Conservation (phyloP, 2,888 invertebrate genomes). For the Drosophila colorata region DNA sequence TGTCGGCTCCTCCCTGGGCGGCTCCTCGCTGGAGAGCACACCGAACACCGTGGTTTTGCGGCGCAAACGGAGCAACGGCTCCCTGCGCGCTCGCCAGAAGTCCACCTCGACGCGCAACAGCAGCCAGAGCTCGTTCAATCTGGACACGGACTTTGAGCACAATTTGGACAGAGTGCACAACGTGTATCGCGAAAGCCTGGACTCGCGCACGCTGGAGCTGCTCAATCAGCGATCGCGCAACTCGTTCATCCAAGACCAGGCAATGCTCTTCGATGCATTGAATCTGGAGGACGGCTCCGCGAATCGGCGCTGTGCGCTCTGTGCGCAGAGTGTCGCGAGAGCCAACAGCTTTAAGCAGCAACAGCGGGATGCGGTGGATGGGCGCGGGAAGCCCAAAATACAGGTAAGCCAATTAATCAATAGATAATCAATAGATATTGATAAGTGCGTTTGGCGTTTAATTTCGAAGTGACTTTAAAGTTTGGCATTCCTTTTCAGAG, state of each 20-base stretch:
- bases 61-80: constrained; percentile 63
- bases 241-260: constrained; percentile 80
- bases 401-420: constrained; percentile 48
- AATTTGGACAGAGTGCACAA: constrained; percentile 84
- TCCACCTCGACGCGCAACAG: constrained; percentile 59
- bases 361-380: constrained; percentile 62
- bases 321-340: constrained; percentile 43
- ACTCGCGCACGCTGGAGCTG: constrained; percentile 82
- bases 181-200: constrained; percentile 84
- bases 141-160: constrained; percentile 82
- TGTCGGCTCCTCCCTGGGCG: constrained; percentile 25
- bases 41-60: constrained; percentile 75
- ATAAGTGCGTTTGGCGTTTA: not conserved
- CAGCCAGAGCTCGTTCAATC: constrained; percentile 65
- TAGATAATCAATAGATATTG: not conserved
- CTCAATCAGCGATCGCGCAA: constrained; percentile 83
- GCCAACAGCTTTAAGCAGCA: constrained; percentile 58
- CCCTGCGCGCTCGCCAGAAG: constrained; percentile 51
- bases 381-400: constrained; percentile 55
- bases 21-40: constrained; percentile 46
- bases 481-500: too few relatives aligned
- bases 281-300: constrained; percentile 81
- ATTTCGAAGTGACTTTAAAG: too few relatives aligned
- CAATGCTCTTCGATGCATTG: constrained; percentile 77
- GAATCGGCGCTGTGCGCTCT: constrained; percentile 48